Percentiles rank a stretch among this genome's conserved stretches.
These are phyloP conservation scores for Anoplopoma fimbria DNA, from an alignment of 2,113 vertebrate species.

Conservation along the genomic window DNA sequence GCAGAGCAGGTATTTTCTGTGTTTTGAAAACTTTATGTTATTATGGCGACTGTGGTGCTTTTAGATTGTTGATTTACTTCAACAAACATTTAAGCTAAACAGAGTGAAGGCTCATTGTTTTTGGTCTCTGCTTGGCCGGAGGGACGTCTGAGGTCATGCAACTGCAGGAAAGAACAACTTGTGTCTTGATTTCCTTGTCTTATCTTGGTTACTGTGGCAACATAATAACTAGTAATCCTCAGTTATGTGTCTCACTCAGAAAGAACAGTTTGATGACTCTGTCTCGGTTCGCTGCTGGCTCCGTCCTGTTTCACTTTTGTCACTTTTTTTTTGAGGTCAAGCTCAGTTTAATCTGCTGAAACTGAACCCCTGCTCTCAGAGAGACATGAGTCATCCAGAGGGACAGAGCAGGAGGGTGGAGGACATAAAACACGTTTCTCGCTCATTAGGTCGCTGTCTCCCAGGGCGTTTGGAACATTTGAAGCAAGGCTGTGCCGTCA, in stretches of 20 bases:
- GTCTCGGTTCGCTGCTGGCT: constrained; percentile 4
- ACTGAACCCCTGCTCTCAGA: constrained; percentile 17
- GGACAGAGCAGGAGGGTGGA: neutral
- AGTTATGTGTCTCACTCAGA: neutral
- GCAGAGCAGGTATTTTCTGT: no score
- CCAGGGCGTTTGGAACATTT: neutral
- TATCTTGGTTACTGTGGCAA: constrained; percentile 30
- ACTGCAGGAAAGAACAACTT: neutral
- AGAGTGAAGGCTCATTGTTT: constrained; percentile 13
- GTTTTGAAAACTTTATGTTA: neutral
- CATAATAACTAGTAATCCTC: constrained; percentile 23
- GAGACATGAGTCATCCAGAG: constrained; percentile 25
- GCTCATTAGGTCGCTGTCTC: constrained; percentile 4
- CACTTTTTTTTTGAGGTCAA: constrained; percentile 4
- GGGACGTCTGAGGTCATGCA: constrained; percentile 39
- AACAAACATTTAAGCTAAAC: neutral
- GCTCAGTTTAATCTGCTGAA: constrained; percentile 26
- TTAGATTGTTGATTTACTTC: neutral
- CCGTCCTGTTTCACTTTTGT: constrained; percentile 33
- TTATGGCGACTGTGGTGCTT: neutral
- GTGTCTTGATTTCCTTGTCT: constrained; percentile 22
- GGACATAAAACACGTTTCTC: neutral
- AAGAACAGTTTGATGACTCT: constrained; percentile 6
- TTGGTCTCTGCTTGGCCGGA: neutral
- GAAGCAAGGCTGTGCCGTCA: neutral